phyloP scores from a whole-genome alignment of 2,888 invertebrate species.

The Mythimna albipuncta region DNA sequence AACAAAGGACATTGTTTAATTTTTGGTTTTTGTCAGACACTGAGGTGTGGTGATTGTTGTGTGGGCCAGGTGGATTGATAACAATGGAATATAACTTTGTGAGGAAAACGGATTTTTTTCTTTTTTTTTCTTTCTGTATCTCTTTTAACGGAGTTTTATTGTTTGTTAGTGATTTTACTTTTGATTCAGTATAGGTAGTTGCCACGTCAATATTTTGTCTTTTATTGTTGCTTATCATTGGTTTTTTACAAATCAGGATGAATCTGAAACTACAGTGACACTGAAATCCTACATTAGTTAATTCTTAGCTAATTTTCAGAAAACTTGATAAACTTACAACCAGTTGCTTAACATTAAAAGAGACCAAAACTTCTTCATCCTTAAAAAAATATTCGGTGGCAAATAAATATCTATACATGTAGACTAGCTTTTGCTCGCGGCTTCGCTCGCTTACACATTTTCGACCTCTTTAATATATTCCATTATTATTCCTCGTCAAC shows the following conservation, averaged over 20 bases:
- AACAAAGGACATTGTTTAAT: constrained; percentile 90
- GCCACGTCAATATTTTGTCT: constrained; percentile 9
- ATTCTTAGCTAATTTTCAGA: too few species aligned
- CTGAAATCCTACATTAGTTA: background rate
- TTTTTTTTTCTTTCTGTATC: constrained; percentile 14
- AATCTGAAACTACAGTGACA: background rate
- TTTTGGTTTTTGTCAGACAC: constrained; percentile 88
- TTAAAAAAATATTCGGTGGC: background rate
- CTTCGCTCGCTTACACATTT: too few species aligned
- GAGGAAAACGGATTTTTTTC: constrained; percentile 22
- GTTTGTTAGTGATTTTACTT: constrained; percentile 15
- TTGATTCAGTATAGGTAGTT: background rate
- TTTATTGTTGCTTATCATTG: background rate
- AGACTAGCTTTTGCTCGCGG: too few species aligned
- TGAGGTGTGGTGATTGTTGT: constrained; percentile 80
- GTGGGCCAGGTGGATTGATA: constrained; percentile 65
- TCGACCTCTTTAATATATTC: too few species aligned
- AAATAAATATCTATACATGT: background rate
- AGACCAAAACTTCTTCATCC: background rate
- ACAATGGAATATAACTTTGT: constrained; percentile 58
- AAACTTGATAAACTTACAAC: background rate
- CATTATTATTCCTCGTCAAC: too few species aligned
- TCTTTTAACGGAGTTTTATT: constrained; percentile 28
- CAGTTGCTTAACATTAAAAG: background rate
- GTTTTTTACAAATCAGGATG: background rate